Evolutionary conservation across 2,888 invertebrate species (phyloP).

Genomic region (Andricus quercusramuli): DNA sequence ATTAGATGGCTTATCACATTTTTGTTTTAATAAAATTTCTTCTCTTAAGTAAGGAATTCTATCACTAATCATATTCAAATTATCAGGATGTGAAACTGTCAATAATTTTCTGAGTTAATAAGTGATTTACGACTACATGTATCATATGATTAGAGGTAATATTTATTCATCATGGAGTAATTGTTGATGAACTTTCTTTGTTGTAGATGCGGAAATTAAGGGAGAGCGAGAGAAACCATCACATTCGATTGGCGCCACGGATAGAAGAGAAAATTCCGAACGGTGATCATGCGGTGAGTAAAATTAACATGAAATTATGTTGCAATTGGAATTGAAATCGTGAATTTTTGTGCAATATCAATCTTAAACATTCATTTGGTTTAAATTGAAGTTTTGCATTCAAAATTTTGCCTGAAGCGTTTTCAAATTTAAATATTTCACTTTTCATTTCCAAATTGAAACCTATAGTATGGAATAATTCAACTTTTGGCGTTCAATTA

Average conservation of each 20-base stretch:
- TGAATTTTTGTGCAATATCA: too few relatives aligned
- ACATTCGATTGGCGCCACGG: slow-evolving; percentile 67
- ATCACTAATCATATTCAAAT: neutral
- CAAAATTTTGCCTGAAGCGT: too few relatives aligned
- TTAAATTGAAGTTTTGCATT: too few relatives aligned
- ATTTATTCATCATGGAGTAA: slow-evolving; percentile 52
- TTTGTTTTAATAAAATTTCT: too few relatives aligned
- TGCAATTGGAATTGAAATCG: too few relatives aligned
- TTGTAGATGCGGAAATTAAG: slow-evolving; percentile 81
- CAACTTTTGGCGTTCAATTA: too few relatives aligned
- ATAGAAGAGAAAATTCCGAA: slow-evolving; percentile 68
- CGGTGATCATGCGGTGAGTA: slow-evolving; percentile 66
- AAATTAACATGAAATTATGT: neutral
- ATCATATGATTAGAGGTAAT: slow-evolving; percentile 35
- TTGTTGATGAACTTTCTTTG: slow-evolving; percentile 51
- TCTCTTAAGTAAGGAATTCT: too few relatives aligned
- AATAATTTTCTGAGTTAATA: slow-evolving; percentile 17
- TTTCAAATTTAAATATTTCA: too few relatives aligned
- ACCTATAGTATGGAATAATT: too few relatives aligned
- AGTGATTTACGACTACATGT: neutral
- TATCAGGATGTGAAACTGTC: slow-evolving; percentile 31
- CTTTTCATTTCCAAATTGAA: too few relatives aligned
- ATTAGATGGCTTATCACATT: too few relatives aligned
- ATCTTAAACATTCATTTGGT: too few relatives aligned
- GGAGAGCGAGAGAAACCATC: slow-evolving; percentile 79